Percentiles rank a stretch among this genome's conserved stretches.
These are phyloP conservation scores for Mercenaria mercenaria DNA, from an alignment of 1,140 invertebrate species.

Conservation along the genomic window DNA sequence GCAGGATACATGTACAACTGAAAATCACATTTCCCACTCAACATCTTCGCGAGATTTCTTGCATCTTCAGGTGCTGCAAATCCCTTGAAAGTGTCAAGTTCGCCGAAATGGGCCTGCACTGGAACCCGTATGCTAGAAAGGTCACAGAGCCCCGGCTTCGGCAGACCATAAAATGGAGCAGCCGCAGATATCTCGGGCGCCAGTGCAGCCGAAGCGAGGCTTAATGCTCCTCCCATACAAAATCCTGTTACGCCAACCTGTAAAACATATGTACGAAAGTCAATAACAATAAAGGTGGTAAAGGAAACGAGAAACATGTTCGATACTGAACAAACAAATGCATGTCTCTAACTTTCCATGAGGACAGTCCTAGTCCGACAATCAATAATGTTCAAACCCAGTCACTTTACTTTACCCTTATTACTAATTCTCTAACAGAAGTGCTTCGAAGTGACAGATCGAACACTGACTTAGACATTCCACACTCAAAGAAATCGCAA, in stretches of 20 bases:
- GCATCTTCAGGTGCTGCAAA: constrained; percentile 69
- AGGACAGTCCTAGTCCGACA: too few relatives aligned
- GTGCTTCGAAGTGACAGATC: too few relatives aligned
- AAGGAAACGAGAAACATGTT: too few relatives aligned
- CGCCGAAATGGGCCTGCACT: constrained; percentile 82
- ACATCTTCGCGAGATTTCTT: constrained; percentile 41
- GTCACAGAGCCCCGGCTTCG: constrained; percentile 73
- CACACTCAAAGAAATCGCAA: too few relatives aligned
- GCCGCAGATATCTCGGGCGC: constrained; percentile 75
- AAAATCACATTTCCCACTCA: constrained; percentile 51
- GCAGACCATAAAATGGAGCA: constrained; percentile 83
- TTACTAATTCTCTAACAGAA: too few relatives aligned
- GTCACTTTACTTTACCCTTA: too few relatives aligned
- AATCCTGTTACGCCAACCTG: constrained; percentile 11
- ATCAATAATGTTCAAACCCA: too few relatives aligned
- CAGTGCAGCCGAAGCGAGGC: constrained; percentile 74
- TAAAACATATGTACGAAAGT: too few relatives aligned
- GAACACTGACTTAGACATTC: too few relatives aligned
- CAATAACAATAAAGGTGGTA: too few relatives aligned
- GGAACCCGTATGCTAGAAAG: constrained; percentile 78
- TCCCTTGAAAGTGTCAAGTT: constrained; percentile 71
- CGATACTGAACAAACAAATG: too few relatives aligned
- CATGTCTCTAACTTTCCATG: too few relatives aligned
- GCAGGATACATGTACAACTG: constrained; percentile 66
- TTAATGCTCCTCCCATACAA: constrained; percentile 6